Base-by-base conservation (phyloP, 2,888 invertebrate species). In the Drosophila mercatorum region DNA sequence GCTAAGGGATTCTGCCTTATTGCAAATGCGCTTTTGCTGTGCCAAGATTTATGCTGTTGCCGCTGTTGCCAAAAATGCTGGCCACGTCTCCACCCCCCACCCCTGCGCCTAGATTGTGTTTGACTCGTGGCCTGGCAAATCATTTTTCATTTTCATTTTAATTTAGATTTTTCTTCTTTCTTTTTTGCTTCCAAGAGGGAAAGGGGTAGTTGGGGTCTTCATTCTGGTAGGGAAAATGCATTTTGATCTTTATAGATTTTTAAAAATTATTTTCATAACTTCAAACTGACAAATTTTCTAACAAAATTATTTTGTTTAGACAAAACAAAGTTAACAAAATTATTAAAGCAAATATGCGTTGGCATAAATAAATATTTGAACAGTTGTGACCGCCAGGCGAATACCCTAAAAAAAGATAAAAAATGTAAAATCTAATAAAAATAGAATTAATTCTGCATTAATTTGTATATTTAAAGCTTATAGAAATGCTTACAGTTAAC, bases 31-130 rank as follows among this genome's bases (percentile, higher is more conserved):
- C 76, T 77, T 67, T 68, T 51, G 49, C 57, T 70, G 57, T 64
- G 64, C 59, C 73, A 81, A 89, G 88, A 90, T 90, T 90, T 90
- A 90, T 90, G 88, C 81, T 83, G 83, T 79, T 79, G 76, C 86
- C 78, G 80, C 87, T 85, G 17, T 17, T 80, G 90, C 82, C 78
- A 78, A 80, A 80, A 71, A 40, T 38, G 53, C 40, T 1, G 26
- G 38, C 36, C 2, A 7, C n/a, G 17, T 55, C 36, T 28, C 47
- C 17, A 17, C 17, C 17, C 17, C 17, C 17, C 17, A 17, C 17
- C 36, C 28, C 44, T 26, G 10, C 55, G 28, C 28, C 6, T 14
- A 65, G 49, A 53, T 53, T 70, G 86, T 76, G 86, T 76, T 83
- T 80, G 86, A 80, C 88, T 85, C 70, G 80, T 68, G 66, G 78